phyloP scores from a whole-genome alignment of 2,113 vertebrate genomes.

The Paramormyrops kingsleyae region DNA sequence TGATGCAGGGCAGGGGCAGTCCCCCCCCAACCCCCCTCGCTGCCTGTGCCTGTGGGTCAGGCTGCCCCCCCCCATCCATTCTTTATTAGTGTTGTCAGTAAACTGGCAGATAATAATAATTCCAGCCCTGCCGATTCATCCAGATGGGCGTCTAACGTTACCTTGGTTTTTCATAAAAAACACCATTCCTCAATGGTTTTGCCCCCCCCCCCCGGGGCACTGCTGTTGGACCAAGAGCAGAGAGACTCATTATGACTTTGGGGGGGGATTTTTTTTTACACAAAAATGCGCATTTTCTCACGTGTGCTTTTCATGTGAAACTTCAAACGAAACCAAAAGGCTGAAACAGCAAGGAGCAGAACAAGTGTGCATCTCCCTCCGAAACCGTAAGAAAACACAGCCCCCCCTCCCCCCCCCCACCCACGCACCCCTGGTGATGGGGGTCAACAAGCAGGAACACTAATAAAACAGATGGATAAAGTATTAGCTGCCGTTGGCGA shows the following conservation, averaged over 20 bases:
- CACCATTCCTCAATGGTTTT: background rate
- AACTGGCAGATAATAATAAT: background rate
- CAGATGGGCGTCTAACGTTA: constrained; percentile 16
- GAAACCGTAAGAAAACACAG: background rate
- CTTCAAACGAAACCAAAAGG: background rate
- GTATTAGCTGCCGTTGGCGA: constrained; percentile 4
- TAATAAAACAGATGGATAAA: background rate
- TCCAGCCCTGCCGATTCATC: constrained; percentile 19
- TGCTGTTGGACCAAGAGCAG: background rate
- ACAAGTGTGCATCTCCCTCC: background rate
- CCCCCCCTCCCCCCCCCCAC: background rate
- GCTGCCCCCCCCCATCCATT: background rate
- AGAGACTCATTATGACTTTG: background rate
- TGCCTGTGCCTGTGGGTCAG: background rate
- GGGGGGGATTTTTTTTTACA: background rate
- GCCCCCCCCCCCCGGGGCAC: background rate
- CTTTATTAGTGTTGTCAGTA: constrained; percentile 4
- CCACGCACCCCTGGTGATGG: background rate
- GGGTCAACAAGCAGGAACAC: background rate
- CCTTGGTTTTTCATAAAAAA: constrained; percentile 15
- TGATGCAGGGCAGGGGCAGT: background rate
- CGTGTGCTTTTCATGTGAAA: background rate
- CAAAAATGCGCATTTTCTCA: background rate
- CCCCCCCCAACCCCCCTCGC: background rate
- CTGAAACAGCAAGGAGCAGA: background rate